Base-by-base conservation (phyloP, 2,888 invertebrate species). In the Sminthurinus aureus region DNA sequence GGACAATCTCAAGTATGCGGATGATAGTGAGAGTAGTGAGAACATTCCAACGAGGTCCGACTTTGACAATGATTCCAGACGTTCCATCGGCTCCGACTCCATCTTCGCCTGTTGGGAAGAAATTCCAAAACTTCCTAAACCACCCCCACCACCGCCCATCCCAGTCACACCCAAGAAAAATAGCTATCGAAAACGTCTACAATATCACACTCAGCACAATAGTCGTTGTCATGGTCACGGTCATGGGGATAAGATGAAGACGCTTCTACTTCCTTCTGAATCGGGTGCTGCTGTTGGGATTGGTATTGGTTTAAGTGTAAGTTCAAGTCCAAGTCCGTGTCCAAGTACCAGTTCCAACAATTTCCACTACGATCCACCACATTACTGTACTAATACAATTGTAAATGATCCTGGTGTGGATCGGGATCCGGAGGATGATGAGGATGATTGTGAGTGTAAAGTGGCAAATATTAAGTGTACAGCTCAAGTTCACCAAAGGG, bases 51-150 rank as follows among this genome's bases (percentile, higher is more conserved):
- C 87, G 18, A 75, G 85, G 77, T 86, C 85, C 22, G 87, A 86
- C 77, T 67, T 76, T 12, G 87, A 86, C 9, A 85, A 95, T 89
- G 93, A 93, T 89, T 95, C 95, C 89, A 91, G 94, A 51, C 89
- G 89, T 69, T 90, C 90, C 20, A 92, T 94, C 83, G 94, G 94
- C 74, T 94, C 95, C 80, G 96, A 96, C 90, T 95, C 96, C 24
- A 95, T 96, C 84, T 96, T 96, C 79, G 85, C 86, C 52, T 86
- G 84, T 74, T 86, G 85, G 79, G 82, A 84, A 80, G 67, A 83
- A 83, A 83, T 84, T 50, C 51, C 77, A 26, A 66, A 78, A 67
- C 24, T 64, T 58, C 22, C 81, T n/a, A 66, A 79, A 15, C 83
- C 85, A 38, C 81, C 82, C 24, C 82, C 83, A 15, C 74, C 69